phyloP scores from a whole-genome alignment of 2,797 vertebrate genomes.

The Epinephelus awoara region DNA sequence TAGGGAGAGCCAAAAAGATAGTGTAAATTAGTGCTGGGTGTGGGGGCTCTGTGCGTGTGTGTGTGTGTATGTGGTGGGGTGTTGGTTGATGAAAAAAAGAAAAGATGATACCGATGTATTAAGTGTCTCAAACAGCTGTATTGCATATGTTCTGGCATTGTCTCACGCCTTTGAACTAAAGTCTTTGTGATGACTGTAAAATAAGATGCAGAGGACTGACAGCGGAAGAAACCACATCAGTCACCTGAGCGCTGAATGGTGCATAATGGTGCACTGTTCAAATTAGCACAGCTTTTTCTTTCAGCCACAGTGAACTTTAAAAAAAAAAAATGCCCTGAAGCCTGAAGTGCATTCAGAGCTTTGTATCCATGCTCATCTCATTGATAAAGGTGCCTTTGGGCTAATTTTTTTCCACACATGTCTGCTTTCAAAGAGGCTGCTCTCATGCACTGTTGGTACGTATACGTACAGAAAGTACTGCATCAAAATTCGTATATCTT shows the following conservation, averaged over 20 bases:
- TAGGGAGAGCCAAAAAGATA: slow-evolving; percentile 42
- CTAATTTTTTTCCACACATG: slow-evolving; percentile 31
- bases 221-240: slow-evolving; percentile 71
- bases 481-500: too few species aligned
- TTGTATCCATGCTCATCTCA: slow-evolving; percentile 35
- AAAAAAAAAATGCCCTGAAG: slow-evolving; percentile 48
- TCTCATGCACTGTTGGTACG: too few species aligned
- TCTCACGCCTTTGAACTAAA: slow-evolving; percentile 61
- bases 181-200: slow-evolving; percentile 69
- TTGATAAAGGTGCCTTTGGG: slow-evolving; percentile 39
- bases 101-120: slow-evolving; percentile 65
- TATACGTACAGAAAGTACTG: too few species aligned
- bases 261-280: slow-evolving; percentile 65
- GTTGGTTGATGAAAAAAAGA: slow-evolving; percentile 43
- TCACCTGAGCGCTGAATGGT: slow-evolving; percentile 71
- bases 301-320: slow-evolving; percentile 42
- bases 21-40: slow-evolving; percentile 38
- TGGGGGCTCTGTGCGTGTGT: slow-evolving; percentile 19
- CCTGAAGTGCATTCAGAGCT: slow-evolving; percentile 57
- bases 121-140: slow-evolving; percentile 68
- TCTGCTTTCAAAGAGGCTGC: slow-evolving; percentile 37
- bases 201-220: slow-evolving; percentile 57
- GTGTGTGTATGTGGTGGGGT: slow-evolving; percentile 18
- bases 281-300: slow-evolving; percentile 36
- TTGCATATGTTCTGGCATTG: slow-evolving; percentile 42